Evolutionary conservation across 2,113 vertebrate species (phyloP).

Genomic region (Phyllopteryx taeniolatus): DNA sequence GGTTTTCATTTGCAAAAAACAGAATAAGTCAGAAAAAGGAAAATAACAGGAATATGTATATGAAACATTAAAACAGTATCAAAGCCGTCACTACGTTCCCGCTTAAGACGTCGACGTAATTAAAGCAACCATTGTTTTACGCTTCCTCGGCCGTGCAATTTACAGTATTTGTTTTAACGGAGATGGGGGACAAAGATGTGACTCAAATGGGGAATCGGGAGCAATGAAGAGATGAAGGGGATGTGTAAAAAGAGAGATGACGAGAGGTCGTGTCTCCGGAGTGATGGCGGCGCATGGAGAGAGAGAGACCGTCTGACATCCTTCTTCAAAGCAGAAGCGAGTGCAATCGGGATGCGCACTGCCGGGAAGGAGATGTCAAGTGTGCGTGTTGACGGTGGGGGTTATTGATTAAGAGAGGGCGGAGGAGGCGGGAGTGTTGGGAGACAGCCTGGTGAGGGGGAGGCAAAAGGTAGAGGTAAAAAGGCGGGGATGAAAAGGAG

Average conservation of each 20-base stretch:
- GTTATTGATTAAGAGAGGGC: constrained; percentile 62
- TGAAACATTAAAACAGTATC: neutral
- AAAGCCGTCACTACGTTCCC: neutral
- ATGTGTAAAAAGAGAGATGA: neutral
- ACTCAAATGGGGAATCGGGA: constrained; percentile 15
- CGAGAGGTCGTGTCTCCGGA: constrained; percentile 40
- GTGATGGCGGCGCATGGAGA: constrained; percentile 33
- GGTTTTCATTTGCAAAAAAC: constrained; percentile 11
- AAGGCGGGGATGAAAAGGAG: constrained; percentile 52
- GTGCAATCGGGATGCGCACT: constrained; percentile 41
- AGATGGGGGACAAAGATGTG: constrained; percentile 1
- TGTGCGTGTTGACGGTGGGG: neutral
- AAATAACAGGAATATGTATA: neutral
- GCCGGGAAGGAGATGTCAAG: constrained; percentile 38
- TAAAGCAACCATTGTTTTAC: constrained; percentile 24
- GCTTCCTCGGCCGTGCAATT: constrained; percentile 16
- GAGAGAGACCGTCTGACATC: constrained; percentile 41
- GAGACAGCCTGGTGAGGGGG: constrained; percentile 26
- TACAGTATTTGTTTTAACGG: neutral
- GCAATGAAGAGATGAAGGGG: constrained; percentile 27
- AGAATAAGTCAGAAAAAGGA: constrained; percentile 20
- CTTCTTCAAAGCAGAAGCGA: constrained; percentile 43
- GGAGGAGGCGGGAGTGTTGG: constrained; percentile 25
- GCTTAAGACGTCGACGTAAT: constrained; percentile 12
- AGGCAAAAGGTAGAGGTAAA: constrained; percentile 35